Base-by-base conservation (phyloP, 2,113 vertebrate species). In the Solea solea region DNA sequence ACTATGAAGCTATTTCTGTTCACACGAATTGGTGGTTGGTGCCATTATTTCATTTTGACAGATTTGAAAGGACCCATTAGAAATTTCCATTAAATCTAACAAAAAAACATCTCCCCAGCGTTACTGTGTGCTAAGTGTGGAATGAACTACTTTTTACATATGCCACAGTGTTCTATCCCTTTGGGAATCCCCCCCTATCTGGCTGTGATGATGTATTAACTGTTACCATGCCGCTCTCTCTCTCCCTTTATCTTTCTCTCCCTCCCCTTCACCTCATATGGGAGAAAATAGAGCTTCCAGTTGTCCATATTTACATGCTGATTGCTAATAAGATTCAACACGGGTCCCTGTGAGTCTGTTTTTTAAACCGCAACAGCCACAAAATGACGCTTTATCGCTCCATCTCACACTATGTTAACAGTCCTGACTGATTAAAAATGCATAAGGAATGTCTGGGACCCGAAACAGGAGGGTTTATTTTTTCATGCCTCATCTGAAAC, bases 111-210 rank as follows among this genome's bases (percentile, higher is more conserved):
- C 86, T 91, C 90, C 90, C 91, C 73, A 84, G 90, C 83, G 88
- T 86, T 86, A 70, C 82, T 80, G 82, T 85, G 85, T 74, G 87
- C 90, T 91, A 91, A 91, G 87, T 90, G 90, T 85, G 91, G 88
- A 91, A 83, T 92, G 90, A 91, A 91, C 91, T 92, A 92, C 90
- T 91, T 92, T 91, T 90, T 91, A 88, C 86, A 80, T 84, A 88
- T 82, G 87, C 88, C 83, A 90, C 89, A 85, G 86, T 77, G 86
- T 85, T 71, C 80, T 70, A 87, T 86, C 78, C 91, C 85, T 58
- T 34, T 63, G 89, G 90, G 91, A 90, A 88, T 86, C 80, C 83
- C 80, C 76, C 76, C 66, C 83, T 71, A 82, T 84, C 83, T 74
- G 63, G 69, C 88, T 87, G 78, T 48, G 6, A 71, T 90, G 89